A percentile compares a stretch with the other conserved stretches of the same genome.
Evolutionary conservation across 2,113 vertebrate genomes (phyloP).

Genomic region (Felis catus): F.catus_Fca126_mat1.0 CM031411.1:32357001-32357500

Average conservation of each 20-base stretch:
- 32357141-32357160: neutral
- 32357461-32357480: neutral
- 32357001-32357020: conserved; percentile 74
- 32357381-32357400: neutral
- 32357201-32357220: neutral
- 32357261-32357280: neutral
- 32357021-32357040: conserved; percentile 74
- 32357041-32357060: conserved; percentile 60
- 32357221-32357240: neutral
- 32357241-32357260: neutral
- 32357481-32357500: neutral
- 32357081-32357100: conserved; percentile 44
- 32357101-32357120: conserved; percentile 38
- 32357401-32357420: conserved; percentile 8
- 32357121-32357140: conserved; percentile 38
- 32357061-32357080: conserved; percentile 37
- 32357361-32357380: neutral
- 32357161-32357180: neutral
- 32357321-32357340: neutral
- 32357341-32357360: neutral
- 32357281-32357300: neutral
- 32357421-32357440: neutral
- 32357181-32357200: neutral
- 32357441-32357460: neutral
- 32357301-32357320: neutral